Evolutionary conservation across 2,797 vertebrate genomes (phyloP).

Genomic region (Tympanoctomys barrerae): DNA sequence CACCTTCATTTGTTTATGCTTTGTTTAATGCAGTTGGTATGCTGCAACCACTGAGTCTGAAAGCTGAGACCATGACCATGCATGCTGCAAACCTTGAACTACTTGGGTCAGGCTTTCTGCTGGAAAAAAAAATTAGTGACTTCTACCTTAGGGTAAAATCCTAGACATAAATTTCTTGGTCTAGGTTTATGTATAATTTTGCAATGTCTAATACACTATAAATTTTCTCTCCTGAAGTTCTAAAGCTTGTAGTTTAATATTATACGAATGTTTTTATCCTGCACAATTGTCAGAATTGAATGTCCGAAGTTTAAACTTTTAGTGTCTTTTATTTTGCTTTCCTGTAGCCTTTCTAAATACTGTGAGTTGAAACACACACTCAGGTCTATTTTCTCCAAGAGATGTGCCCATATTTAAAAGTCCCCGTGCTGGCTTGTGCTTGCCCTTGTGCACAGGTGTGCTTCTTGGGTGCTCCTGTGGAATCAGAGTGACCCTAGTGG

Average conservation of each 20-base stretch:
- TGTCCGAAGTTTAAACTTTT: not conserved
- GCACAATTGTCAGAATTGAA: not conserved
- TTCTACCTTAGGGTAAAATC: not conserved
- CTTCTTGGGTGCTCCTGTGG: not conserved
- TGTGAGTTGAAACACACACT: not conserved
- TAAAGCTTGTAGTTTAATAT: not conserved
- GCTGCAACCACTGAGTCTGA: not conserved
- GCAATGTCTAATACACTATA: not conserved
- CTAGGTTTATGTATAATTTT: not conserved
- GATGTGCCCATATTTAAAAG: conserved; percentile 9
- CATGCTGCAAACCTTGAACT: not conserved
- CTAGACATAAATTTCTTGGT: not conserved
- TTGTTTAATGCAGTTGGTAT: not conserved
- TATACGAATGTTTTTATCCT: not conserved
- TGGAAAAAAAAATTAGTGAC: not conserved
- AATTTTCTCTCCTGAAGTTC: conserved; percentile 15
- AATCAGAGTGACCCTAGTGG: not conserved
- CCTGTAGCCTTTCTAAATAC: not conserved
- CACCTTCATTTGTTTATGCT: not conserved
- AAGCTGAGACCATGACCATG: not conserved
- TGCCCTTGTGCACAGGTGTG: not conserved
- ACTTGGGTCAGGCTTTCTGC: not conserved
- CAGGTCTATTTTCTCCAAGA: not conserved
- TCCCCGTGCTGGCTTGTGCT: not conserved
- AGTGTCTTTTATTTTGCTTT: not conserved